Conservation (phyloP, 2,888 invertebrate species). For the Carabus problematicus region DNA sequence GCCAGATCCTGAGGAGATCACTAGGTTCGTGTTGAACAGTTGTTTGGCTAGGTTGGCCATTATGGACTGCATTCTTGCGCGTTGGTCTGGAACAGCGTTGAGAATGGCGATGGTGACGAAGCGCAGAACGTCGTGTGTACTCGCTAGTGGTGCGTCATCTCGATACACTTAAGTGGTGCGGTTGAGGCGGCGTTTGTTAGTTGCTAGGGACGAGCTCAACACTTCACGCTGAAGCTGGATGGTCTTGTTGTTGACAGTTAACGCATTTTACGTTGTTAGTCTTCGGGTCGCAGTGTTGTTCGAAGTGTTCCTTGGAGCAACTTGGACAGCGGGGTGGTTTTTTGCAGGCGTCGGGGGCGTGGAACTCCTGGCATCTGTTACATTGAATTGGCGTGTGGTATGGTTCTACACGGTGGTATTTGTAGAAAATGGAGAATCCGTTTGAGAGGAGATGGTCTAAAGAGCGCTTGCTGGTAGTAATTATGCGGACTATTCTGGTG, state of each 20-base stretch:
- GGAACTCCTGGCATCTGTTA: slow-evolving; percentile 1
- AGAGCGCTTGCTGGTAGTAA: no score
- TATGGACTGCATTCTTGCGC: neutral
- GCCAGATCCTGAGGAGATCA: neutral
- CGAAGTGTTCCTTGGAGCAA: neutral
- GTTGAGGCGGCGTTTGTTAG: slow-evolving; percentile 6
- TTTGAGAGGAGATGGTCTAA: no score
- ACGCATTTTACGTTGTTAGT: neutral
- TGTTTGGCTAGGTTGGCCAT: neutral
- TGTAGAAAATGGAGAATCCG: no score
- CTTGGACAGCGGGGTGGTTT: neutral
- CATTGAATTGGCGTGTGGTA: slow-evolving; percentile 5
- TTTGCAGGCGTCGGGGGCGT: neutral
- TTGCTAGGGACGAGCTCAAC: neutral
- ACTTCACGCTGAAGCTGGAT: neutral
- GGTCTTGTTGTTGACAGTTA: slow-evolving; percentile 4
- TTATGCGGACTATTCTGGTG: no score
- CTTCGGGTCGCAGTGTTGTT: neutral
- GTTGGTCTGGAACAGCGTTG: neutral
- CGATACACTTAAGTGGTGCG: neutral
- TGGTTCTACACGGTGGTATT: neutral
- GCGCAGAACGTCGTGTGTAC: neutral
- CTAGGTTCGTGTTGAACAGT: neutral
- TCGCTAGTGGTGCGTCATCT: neutral
- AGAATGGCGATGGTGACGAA: neutral